Percentiles rank a stretch among this genome's conserved stretches.
These are phyloP conservation scores for Ametastegia equiseti DNA, from an alignment of 2,888 invertebrate species.

Conservation along the genomic window DNA sequence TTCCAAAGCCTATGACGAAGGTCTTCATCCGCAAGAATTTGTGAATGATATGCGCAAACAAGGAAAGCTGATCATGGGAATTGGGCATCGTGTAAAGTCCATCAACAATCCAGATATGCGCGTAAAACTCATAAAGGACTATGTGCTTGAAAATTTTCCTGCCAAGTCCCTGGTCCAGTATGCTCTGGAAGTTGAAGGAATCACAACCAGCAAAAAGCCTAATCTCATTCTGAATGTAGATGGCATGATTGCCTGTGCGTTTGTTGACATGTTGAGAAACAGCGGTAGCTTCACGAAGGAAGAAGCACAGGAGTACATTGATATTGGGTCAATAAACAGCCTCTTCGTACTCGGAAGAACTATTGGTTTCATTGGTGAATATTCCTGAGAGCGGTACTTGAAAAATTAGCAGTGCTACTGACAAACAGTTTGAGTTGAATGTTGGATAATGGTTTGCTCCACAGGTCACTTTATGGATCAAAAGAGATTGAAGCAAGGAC, in stretches of 20 bases:
- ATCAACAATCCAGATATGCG: constrained; percentile 99
- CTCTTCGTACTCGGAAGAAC: constrained; percentile 98
- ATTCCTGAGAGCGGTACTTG: too few relatives aligned
- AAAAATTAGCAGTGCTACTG: background rate
- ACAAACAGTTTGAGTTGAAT: background rate
- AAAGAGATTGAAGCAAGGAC: constrained; percentile 97
- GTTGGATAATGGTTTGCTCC: too few relatives aligned
- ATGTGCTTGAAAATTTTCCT: constrained; percentile 95
- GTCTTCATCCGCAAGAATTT: constrained; percentile 97
- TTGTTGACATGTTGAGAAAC: constrained; percentile 97
- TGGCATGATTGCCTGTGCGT: constrained; percentile 97
- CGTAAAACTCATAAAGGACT: constrained; percentile 97
- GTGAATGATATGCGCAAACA: constrained; percentile 98
- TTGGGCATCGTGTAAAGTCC: constrained; percentile 93
- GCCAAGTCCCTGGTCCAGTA: constrained; percentile 95
- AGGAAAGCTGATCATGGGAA: constrained; percentile 99
- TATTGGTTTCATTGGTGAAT: constrained; percentile 95
- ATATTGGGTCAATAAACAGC: constrained; percentile 98
- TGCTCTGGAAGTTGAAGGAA: constrained; percentile 98
- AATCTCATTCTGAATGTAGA: constrained; percentile 99
- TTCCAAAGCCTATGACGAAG: constrained; percentile 96
- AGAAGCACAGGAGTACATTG: constrained; percentile 98
- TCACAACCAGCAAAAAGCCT: constrained; percentile 99
- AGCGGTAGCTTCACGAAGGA: constrained; percentile 97
- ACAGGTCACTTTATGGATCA: constrained; percentile 98